Evolutionary conservation across 1,140 invertebrate species (phyloP).

Genomic region (Drosophila navojoa): DNA sequence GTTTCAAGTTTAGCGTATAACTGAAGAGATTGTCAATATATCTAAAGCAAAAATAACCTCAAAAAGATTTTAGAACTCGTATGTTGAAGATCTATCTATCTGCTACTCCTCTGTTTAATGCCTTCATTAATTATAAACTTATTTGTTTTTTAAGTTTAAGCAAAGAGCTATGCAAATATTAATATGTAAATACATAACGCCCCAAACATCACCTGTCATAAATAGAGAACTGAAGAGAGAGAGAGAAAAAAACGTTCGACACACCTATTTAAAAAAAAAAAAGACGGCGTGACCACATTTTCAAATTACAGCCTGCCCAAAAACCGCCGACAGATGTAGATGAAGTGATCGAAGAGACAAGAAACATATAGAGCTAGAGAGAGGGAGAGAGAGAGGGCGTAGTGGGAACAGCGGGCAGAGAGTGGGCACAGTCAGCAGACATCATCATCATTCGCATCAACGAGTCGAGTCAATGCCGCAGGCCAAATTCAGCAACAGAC

Average conservation of each 20-base stretch:
- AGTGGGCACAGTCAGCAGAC: neutral
- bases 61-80: too few relatives aligned
- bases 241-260: constrained; percentile 8
- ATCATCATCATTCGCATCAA: constrained; percentile 8
- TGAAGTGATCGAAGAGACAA: neutral
- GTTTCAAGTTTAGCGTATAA: too few relatives aligned
- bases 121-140: constrained; percentile 2
- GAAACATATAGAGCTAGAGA: neutral
- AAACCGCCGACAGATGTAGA: constrained; percentile 23
- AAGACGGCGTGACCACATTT: constrained; percentile 33
- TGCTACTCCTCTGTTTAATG: too few relatives aligned
- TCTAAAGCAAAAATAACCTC: too few relatives aligned
- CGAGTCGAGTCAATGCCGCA: constrained; percentile 13
- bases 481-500: constrained; percentile 13
- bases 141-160: neutral
- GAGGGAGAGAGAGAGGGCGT: neutral
- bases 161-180: constrained; percentile 34
- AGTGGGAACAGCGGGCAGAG: neutral
- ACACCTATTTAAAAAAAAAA: constrained; percentile 29
- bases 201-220: constrained; percentile 42
- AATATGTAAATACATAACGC: constrained; percentile 34
- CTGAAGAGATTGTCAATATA: too few relatives aligned
- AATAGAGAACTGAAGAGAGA: neutral
- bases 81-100: too few relatives aligned
- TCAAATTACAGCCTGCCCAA: constrained; percentile 47